Evolutionary conservation across 2,113 vertebrate genomes (phyloP), one percentile per base, ranked within the genome.

Genomic region (Rana temporaria): DNA sequence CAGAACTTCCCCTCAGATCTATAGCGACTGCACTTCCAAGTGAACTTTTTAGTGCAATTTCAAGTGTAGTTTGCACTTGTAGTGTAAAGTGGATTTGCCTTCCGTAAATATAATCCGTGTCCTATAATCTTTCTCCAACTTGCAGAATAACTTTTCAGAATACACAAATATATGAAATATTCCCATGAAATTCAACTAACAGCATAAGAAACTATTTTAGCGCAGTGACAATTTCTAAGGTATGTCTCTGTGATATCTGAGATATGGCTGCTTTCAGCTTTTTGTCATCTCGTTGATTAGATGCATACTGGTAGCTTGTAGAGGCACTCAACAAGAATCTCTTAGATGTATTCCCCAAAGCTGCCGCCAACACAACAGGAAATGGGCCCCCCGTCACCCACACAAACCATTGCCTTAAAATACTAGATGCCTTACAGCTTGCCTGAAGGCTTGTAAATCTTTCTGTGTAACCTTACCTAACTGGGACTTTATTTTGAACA

Each of bases 371-470:
- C 12, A 84, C 77, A 82, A 71, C 63, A 19, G 32, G 56, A 67
- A 79, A 80, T 32, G 56, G 22, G 66, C 55, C 0, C 0, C 32
- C 86, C 88, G 84, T 87, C 86, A 82, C 56, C 82, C 75, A 63
- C 78, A 85, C 53, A 85, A 82, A 84, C 72, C 1, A 86, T 64
- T 81, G 57, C 81, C 89, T 26, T 87, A 81, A 89, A 85, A 85
- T 38, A 84, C 52, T 81, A 84, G 80, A 63, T 0, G 22, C 76
- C 69, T 85, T 83, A 71, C 77, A 88, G 86, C 73, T 18, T 2
- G 86, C 87, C 85, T 84, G 83, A 82, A 87, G 87, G 87, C 79
- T 89, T 81, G 83, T 82, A 85, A 82, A 63, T 79, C 26, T 82
- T 85, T 85, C 85, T 66, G 65, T 85, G 68, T 65, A 67, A 17